Percentiles rank a stretch among this genome's conserved stretches.
Conservation (phyloP, 2,113 vertebrate genomes). For the Cyanistes caeruleus region DNA sequence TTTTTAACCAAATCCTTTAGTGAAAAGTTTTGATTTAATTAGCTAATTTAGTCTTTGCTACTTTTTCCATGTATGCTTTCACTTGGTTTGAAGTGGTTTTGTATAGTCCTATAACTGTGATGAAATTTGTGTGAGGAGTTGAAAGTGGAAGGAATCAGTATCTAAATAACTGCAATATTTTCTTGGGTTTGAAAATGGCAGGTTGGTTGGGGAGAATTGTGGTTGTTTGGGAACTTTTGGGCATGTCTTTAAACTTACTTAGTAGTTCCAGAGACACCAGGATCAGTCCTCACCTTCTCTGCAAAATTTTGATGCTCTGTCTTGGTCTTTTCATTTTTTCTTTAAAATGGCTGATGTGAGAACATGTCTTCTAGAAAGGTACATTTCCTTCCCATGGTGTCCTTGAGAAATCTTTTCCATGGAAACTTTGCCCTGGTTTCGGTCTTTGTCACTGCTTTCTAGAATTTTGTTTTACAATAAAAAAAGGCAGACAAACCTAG, state of each 20-base stretch:
- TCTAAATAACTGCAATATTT: background rate
- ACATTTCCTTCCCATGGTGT: background rate
- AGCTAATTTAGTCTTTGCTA: background rate
- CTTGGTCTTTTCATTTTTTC: background rate
- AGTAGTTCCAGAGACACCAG: background rate
- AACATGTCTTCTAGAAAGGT: background rate
- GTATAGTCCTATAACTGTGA: background rate
- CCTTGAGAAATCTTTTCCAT: too few relatives aligned
- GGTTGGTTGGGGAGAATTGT: background rate
- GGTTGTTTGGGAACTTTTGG: background rate
- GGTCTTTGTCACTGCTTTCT: background rate
- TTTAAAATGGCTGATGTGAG: background rate
- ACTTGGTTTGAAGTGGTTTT: background rate
- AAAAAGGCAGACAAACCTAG: background rate
- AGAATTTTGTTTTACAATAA: background rate
- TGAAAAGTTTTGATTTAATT: background rate
- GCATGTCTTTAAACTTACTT: background rate
- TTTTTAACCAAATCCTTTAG: background rate
- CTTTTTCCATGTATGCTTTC: background rate
- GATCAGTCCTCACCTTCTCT: background rate
- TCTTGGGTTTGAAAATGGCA: background rate
- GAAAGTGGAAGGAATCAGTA: background rate
- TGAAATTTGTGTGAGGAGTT: background rate
- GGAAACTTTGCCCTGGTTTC: background rate
- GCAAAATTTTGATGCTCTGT: background rate